These are phyloP conservation scores for Tympanuchus pallidicinctus DNA, from an alignment of 2,113 vertebrate species.

Conservation along the genomic window DNA sequence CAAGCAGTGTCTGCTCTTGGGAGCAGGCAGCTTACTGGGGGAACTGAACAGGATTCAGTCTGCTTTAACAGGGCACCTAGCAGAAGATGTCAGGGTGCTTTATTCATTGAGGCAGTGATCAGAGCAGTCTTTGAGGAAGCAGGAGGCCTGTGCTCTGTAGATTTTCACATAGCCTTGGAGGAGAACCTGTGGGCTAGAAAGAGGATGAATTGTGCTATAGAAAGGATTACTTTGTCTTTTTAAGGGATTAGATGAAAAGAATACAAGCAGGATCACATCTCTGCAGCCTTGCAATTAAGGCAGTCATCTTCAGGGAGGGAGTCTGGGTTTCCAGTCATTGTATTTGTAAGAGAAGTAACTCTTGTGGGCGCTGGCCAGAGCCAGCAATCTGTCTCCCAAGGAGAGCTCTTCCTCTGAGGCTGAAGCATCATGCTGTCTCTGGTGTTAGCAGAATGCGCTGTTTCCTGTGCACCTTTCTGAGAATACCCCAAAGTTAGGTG, in stretches of 20 bases:
- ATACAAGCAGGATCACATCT: neutral
- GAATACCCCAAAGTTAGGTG: neutral
- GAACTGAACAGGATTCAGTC: neutral
- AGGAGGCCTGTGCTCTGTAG: neutral
- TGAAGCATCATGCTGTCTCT: neutral
- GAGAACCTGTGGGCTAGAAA: neutral
- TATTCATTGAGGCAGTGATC: neutral
- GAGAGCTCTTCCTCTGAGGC: neutral
- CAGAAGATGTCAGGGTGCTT: neutral
- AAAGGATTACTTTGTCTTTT: neutral
- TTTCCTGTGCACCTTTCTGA: neutral
- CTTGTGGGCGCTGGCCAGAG: neutral
- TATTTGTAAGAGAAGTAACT: neutral
- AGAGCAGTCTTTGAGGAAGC: neutral
- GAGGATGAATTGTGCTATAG: neutral
- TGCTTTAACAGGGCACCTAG: neutral
- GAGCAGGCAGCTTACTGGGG: neutral
- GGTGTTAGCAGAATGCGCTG: neutral
- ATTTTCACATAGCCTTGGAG: neutral
- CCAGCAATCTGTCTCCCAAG: neutral
- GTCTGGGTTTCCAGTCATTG: conserved; percentile 24
- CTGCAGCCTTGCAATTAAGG: neutral
- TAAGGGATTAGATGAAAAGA: neutral
- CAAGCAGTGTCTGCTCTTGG: neutral
- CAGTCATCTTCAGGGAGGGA: neutral